Percentiles rank a stretch among this genome's conserved stretches.
Conservation (phyloP, 2,113 vertebrate species). For the Phaetusa simplex region DNA sequence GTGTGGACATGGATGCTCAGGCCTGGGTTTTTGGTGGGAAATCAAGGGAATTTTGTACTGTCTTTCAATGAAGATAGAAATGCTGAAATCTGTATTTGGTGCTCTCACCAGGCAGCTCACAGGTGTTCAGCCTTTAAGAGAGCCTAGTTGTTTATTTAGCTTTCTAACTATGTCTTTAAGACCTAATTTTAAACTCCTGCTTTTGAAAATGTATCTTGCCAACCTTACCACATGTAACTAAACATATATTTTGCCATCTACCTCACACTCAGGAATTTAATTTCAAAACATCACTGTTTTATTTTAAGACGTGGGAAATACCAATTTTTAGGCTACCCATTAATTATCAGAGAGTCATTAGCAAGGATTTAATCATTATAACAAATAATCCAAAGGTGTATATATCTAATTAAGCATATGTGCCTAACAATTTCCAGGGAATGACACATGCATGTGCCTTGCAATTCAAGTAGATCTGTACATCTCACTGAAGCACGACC, state of each 20-base stretch:
- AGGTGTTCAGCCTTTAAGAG: background rate
- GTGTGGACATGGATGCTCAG: accelerated
- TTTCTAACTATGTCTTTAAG: background rate
- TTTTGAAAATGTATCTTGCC: constrained; percentile 12
- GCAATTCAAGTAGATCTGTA: background rate
- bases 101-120: background rate
- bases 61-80: background rate
- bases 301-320: background rate
- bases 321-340: background rate
- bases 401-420: background rate
- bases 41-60: background rate
- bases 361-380: background rate
- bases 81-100: background rate
- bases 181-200: constrained; percentile 12
- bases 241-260: background rate
- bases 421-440: background rate
- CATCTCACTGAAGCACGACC: background rate
- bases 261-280: background rate
- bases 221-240: background rate
- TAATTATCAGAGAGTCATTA: constrained; percentile 2
- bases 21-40: background rate
- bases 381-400: background rate
- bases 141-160: constrained; percentile 1
- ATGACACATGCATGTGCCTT: background rate
- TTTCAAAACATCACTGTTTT: background rate